phyloP scores from a whole-genome alignment of 2,797 vertebrate genomes.

The Decapterus maruadsi region DNA sequence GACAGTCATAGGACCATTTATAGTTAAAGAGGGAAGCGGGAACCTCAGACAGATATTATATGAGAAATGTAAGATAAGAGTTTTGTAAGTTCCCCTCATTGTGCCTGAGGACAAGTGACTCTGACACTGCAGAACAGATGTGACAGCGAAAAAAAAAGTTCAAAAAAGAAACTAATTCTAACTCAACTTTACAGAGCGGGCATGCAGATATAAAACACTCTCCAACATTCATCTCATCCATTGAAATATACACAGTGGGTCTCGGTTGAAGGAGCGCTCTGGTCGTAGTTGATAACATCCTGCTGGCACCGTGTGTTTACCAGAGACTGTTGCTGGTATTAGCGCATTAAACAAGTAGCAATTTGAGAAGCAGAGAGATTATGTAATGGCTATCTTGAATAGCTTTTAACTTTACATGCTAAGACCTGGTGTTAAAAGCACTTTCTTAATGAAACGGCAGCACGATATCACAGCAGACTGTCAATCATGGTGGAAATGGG shows the following conservation, averaged over 20 bases:
- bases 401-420: slow-evolving; percentile 1
- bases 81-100: slow-evolving; percentile 27
- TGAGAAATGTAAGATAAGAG: slow-evolving; percentile 43
- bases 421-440: slow-evolving; percentile 17
- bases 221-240: neutral
- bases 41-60: slow-evolving; percentile 21
- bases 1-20: neutral
- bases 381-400: neutral
- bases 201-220: slow-evolving; percentile 13
- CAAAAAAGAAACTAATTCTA: neutral
- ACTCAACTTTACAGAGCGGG: slow-evolving; percentile 1
- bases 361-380: slow-evolving; percentile 11
- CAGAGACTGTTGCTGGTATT: slow-evolving; percentile 5
- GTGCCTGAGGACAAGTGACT: slow-evolving; percentile 26
- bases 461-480: slow-evolving; percentile 14
- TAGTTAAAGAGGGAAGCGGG: slow-evolving; percentile 20
- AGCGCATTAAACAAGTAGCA: slow-evolving; percentile 1
- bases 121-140: slow-evolving; percentile 36
- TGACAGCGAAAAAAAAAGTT: slow-evolving; percentile 18
- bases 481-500: slow-evolving; percentile 31
- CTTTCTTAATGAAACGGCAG: slow-evolving; percentile 1
- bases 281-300: neutral
- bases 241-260: neutral
- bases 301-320: neutral
- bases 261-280: neutral